phyloP scores from a whole-genome alignment of 37 sponge, comb jelly and placozoan species.

The Eunapius fragilis region DNA sequence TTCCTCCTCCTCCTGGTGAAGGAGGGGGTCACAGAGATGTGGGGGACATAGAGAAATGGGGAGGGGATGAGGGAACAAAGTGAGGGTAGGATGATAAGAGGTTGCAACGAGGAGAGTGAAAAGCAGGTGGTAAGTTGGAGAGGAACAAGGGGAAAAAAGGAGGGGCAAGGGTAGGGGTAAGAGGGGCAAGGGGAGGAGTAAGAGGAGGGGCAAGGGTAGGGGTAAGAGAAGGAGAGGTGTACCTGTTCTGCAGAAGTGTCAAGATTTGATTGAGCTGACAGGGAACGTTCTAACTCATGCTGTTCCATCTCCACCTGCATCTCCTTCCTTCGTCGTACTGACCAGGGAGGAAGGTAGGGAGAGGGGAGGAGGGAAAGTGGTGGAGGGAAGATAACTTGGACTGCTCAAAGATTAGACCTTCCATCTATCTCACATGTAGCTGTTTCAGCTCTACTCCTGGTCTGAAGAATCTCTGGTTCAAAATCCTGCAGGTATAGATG shows the following conservation, averaged over 20 bases:
- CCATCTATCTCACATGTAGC: background rate
- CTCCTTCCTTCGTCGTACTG: conserved; percentile 7
- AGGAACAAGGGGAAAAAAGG: too few species aligned
- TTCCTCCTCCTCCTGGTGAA: background rate
- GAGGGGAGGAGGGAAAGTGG: background rate
- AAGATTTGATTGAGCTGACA: conserved; percentile 34
- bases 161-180: too few species aligned
- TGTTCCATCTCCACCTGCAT: conserved; percentile 46
- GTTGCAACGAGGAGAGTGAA: too few species aligned
- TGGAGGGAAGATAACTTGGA: background rate
- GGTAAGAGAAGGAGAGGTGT: too few species aligned
- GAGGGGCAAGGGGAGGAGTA: too few species aligned
- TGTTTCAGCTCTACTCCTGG: conserved; percentile 50
- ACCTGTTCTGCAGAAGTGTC: conserved; percentile 4
- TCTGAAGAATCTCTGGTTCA: conserved; percentile 23
- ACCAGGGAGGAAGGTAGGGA: background rate
- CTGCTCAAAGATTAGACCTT: too few species aligned
- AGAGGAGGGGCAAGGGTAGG: too few species aligned
- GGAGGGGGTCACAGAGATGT: background rate
- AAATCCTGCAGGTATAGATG: conserved; percentile 21
- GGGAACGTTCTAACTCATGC: conserved; percentile 33
- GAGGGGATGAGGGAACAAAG: too few species aligned
- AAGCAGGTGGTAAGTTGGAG: too few species aligned
- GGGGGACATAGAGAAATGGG: background rate
- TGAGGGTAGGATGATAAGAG: too few species aligned